Percentiles rank a stretch among this genome's conserved stretches.
Evolutionary conservation across 2,888 invertebrate species (phyloP).

Genomic region (Prosopocoilus inquinatus): DNA sequence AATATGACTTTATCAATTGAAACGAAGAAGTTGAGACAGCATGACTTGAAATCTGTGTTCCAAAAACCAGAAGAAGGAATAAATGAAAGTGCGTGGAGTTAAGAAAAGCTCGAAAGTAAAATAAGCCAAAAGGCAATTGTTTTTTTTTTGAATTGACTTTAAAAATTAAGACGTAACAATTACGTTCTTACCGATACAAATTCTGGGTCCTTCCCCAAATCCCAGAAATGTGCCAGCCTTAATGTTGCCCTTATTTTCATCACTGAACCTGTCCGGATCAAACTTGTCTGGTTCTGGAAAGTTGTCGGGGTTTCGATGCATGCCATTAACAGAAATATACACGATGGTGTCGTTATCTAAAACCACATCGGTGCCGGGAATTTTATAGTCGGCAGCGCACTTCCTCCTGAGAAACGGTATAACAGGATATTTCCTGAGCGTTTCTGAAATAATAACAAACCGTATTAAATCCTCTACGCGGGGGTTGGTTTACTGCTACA

Average conservation of each 20-base stretch:
- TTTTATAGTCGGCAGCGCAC: constrained; percentile 30
- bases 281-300: constrained; percentile 37
- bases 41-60: too few relatives aligned
- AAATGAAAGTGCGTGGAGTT: too few relatives aligned
- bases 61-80: too few relatives aligned
- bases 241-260: constrained; percentile 26
- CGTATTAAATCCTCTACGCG: neutral
- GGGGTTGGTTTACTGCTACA: neutral
- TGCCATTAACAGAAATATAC: constrained; percentile 35
- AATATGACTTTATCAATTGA: too few relatives aligned
- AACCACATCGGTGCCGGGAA: constrained; percentile 38
- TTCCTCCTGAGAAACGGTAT: constrained; percentile 28
- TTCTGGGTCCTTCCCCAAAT: constrained; percentile 37
- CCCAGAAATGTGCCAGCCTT: constrained; percentile 33
- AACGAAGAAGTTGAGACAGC: too few relatives aligned
- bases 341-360: constrained; percentile 42
- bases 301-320: constrained; percentile 36
- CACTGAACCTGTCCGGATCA: constrained; percentile 35
- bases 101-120: too few relatives aligned
- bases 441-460: constrained; percentile 36
- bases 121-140: too few relatives aligned
- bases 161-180: too few relatives aligned
- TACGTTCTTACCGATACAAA: constrained; percentile 33
- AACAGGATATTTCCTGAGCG: constrained; percentile 45
- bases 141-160: too few relatives aligned